Conservation (phyloP, 2,888 invertebrate species). For the Palloptera scutellata region DNA sequence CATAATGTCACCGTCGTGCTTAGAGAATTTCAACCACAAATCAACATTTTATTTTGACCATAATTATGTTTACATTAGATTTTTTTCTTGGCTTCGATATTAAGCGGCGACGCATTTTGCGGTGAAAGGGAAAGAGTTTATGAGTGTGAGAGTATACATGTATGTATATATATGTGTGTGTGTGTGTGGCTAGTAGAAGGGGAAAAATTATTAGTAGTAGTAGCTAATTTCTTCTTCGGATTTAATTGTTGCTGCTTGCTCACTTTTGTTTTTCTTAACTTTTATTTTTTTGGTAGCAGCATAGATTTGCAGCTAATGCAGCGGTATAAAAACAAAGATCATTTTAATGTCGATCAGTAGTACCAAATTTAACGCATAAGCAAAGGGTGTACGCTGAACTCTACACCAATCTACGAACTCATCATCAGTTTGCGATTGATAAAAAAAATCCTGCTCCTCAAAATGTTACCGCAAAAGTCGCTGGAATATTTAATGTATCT, state of each 20-base stretch:
- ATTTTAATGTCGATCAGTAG: constrained; percentile 40
- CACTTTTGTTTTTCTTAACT: constrained; percentile 4
- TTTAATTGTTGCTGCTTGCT: neutral
- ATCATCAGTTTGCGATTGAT: neutral
- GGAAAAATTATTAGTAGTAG: neutral
- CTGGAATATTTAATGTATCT: constrained; percentile 53
- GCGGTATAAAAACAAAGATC: constrained; percentile 48
- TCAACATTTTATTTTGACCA: constrained; percentile 36
- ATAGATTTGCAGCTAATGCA: constrained; percentile 10
- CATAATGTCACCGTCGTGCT: neutral
- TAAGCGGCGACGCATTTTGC: constrained; percentile 18
- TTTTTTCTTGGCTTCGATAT: neutral
- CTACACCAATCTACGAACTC: too few relatives aligned
- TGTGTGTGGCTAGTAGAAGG: neutral
- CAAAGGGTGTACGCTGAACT: neutral
- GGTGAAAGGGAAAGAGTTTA: constrained; percentile 46
- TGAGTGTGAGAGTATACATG: too few relatives aligned
- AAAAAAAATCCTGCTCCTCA: neutral
- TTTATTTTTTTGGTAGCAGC: neutral
- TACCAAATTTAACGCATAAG: constrained; percentile 1
- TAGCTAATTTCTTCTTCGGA: neutral
- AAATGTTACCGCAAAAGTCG: constrained; percentile 40
- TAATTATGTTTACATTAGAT: constrained; percentile 42
- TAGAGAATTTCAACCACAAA: constrained; percentile 55
- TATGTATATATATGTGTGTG: neutral